Percentiles rank a stretch among this genome's conserved stretches.
Conservation (phyloP, 2,888 invertebrate genomes). For the Imbricaverruca yamaguchii region DNA sequence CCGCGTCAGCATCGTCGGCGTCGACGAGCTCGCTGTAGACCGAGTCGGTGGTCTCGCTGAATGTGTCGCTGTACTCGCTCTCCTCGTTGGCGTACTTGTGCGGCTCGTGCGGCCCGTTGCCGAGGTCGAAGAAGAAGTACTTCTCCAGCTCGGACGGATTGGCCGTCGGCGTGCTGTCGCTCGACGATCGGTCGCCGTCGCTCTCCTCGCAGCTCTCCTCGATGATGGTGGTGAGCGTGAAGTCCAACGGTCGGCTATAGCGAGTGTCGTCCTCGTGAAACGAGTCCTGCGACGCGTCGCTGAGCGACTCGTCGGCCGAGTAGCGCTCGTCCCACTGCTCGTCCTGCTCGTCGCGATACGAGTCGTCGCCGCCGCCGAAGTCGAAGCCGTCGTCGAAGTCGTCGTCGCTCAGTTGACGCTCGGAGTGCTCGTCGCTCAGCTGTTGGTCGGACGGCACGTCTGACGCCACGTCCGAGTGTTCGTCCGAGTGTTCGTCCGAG, state of each 20-base stretch:
- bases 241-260: constrained; percentile 73
- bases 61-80: constrained; percentile 40
- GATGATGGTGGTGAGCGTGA: constrained; percentile 83
- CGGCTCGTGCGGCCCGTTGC: constrained; percentile 38
- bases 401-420: not conserved
- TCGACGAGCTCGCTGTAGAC: constrained; percentile 73
- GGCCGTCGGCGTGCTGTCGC: constrained; percentile 32
- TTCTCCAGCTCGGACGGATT: constrained; percentile 74
- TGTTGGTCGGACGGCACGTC: too few relatives aligned
- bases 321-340: constrained; percentile 30
- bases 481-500: constrained; percentile 3
- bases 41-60: constrained; percentile 62
- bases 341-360: constrained; percentile 23
- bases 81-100: constrained; percentile 38
- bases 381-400: constrained; percentile 24
- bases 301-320: constrained; percentile 34
- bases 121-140: constrained; percentile 80
- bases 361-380: not conserved
- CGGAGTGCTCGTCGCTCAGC: too few relatives aligned
- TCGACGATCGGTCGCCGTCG: constrained; percentile 37
- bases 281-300: constrained; percentile 46
- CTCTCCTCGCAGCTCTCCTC: constrained; percentile 94
- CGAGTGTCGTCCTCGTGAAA: constrained; percentile 72
- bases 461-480: too few relatives aligned
- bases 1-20: constrained; percentile 41